Evolutionary conservation across 2,888 invertebrate genomes (phyloP), one percentile per base, ranked within the genome.

Genomic region (Athripsodes cinereus): DNA sequence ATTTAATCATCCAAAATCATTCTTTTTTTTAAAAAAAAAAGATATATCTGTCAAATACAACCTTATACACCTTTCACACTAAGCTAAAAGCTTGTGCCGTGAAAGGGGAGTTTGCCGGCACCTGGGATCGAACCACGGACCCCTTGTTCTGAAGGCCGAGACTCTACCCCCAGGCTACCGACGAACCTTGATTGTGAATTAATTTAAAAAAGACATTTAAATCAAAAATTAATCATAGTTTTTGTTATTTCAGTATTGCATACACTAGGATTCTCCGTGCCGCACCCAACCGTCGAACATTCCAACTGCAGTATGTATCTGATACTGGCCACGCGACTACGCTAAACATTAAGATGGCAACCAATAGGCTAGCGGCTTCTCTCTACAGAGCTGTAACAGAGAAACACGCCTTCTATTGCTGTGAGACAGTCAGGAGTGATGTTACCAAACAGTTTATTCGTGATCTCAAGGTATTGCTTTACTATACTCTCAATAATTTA

Each of bases 381-480:
- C 74, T 92, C 22, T 92, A 91, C 72, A 80, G 93, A 52, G 90
- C 92, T 21, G 88, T 94, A 64, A 94, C 93, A 0, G 94, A 94
- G 74, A 91, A 92, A 66, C 92, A 93, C 72, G 92, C 92, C 48
- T 94, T 94, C 78, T 94, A 92, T 74, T 91, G 91, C 72, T 93
- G 93, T 75, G 93, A 94, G 72, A 93, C 93, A 0, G 93, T 94
- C 13, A 81, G 92, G 48, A 88, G 84, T 62, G 91, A 90, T 59
- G 93, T 94, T 53, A 91, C 92, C 0, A 86, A 90, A 53, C 94
- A 94, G 75, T 93, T 90, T 70, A 91, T 92, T 55, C 81, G 92
- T 62, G 93, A 93, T 75, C 79, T 94, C 64, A 93, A 90, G 82
- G 84, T 84, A 40, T 31, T 31, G 11, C n/a, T n/a, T n/a, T n/a